These are phyloP conservation scores for Tringa solitaria DNA, from an alignment of 2,113 vertebrate species.

Conservation along the genomic window DNA sequence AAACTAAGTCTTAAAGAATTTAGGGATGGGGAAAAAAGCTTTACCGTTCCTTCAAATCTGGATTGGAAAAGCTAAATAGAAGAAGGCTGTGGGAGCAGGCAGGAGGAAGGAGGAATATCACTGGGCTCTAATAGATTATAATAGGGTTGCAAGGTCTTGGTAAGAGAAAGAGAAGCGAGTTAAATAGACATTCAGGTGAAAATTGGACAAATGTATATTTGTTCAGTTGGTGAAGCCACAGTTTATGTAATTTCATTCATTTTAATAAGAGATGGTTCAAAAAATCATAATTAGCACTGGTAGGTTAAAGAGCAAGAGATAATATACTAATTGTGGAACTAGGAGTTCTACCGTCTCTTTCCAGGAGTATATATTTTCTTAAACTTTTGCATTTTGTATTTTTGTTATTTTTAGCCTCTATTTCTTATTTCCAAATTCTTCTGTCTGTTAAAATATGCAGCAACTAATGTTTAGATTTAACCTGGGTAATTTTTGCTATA, in stretches of 20 bases:
- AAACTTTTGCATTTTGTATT: accelerated
- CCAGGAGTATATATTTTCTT: not conserved
- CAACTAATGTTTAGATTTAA: not conserved
- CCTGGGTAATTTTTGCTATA: not conserved
- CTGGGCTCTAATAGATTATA: not conserved
- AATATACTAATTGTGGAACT: not conserved
- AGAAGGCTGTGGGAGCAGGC: accelerated
- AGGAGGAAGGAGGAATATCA: not conserved
- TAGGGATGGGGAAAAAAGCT: not conserved
- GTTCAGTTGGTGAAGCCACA: not conserved
- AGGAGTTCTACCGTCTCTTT: not conserved
- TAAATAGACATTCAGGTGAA: not conserved
- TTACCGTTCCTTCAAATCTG: not conserved
- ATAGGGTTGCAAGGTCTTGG: not conserved
- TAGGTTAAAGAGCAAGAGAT: not conserved
- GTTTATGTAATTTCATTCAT: not conserved
- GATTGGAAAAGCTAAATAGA: not conserved
- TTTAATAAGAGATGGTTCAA: not conserved
- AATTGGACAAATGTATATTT: not conserved
- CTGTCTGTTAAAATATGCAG: not conserved
- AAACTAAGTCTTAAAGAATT: not conserved
- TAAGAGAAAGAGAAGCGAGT: not conserved
- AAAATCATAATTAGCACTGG: not conserved
- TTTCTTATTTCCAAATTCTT: not conserved
- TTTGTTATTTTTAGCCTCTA: not conserved